Evolutionary conservation across 2,888 invertebrate genomes (phyloP).

Genomic region (Anarsia innoxiella): DNA sequence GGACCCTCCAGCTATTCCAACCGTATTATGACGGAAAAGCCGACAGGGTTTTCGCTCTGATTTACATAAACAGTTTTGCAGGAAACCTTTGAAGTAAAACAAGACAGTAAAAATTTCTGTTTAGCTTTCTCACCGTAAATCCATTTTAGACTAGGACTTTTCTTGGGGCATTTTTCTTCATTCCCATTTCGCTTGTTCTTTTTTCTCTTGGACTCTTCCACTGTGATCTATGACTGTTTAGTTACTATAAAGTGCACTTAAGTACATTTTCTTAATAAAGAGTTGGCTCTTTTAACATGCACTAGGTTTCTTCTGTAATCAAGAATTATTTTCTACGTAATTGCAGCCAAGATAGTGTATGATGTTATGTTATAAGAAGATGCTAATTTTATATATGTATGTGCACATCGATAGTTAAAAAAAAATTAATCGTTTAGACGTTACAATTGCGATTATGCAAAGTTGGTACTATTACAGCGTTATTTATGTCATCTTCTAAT

Average conservation of each 20-base stretch:
- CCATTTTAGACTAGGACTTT: constrained; percentile 3
- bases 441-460: too few species aligned
- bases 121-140: constrained; percentile 5
- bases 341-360: too few species aligned
- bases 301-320: too few species aligned
- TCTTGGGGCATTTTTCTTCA: constrained; percentile 7
- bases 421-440: too few species aligned
- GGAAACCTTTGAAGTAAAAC: constrained; percentile 29
- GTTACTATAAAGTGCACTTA: neutral
- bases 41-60: constrained; percentile 39
- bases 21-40: constrained; percentile 44
- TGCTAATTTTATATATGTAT: too few species aligned
- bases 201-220: neutral
- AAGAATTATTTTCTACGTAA: too few species aligned
- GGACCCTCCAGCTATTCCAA: constrained; percentile 44
- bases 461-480: too few species aligned
- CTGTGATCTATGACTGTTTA: neutral
- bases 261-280: too few species aligned
- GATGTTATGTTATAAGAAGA: too few species aligned
- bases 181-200: neutral
- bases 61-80: constrained; percentile 56
- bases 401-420: too few species aligned
- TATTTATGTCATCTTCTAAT: too few species aligned
- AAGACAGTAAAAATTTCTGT: constrained; percentile 3
- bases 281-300: too few species aligned